Evolutionary conservation across 2,113 vertebrate species (phyloP).

Genomic region (Speoplatyrhinus poulsoni): DNA sequence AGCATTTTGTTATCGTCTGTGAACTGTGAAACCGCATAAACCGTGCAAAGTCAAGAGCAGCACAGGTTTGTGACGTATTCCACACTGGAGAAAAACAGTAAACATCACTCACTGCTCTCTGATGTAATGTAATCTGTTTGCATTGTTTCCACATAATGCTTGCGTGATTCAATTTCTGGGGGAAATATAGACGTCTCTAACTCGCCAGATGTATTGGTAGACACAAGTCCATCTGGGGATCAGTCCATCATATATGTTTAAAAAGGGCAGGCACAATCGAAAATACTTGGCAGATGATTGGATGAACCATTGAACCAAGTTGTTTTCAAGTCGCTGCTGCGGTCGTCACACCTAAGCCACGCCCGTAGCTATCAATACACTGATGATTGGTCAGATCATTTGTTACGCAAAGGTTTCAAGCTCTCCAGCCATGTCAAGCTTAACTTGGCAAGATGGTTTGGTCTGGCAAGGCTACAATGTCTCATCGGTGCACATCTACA

Average conservation of each 20-base stretch:
- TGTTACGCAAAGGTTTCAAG: too few species aligned
- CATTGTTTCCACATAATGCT: constrained; percentile 20
- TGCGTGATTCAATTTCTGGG: constrained; percentile 12
- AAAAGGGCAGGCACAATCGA: too few species aligned
- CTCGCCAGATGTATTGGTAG: too few species aligned
- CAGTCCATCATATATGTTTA: too few species aligned
- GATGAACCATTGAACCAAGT: too few species aligned
- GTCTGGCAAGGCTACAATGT: not conserved
- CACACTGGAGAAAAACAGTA: not conserved
- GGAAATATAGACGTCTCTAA: not conserved
- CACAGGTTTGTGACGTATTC: not conserved
- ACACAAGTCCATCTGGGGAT: too few species aligned
- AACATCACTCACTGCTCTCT: not conserved
- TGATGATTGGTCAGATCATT: too few species aligned
- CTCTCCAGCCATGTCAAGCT: not conserved
- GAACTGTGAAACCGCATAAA: not conserved
- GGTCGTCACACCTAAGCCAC: too few species aligned
- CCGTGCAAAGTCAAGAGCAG: constrained; percentile 12
- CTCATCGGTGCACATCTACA: not conserved
- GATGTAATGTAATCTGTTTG: constrained; percentile 7
- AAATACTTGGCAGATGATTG: too few species aligned
- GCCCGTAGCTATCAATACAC: too few species aligned
- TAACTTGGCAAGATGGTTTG: not conserved
- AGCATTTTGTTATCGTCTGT: constrained; percentile 19
- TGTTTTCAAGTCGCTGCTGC: too few species aligned